Evolutionary conservation across 2,888 invertebrate genomes (phyloP).

Genomic region (Incurvaria masculella): DNA sequence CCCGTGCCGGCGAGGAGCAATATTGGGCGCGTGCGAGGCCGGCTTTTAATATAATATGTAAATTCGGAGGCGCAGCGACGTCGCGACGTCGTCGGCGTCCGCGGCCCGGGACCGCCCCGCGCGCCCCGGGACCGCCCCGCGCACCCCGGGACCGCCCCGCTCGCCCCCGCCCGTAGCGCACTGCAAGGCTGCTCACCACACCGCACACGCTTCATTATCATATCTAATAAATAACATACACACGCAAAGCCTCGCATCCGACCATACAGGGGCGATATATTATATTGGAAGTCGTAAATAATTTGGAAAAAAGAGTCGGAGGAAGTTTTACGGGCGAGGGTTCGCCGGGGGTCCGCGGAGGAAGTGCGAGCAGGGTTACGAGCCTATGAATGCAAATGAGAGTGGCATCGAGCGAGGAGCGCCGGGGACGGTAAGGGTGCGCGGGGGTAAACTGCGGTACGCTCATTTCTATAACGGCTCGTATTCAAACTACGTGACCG

Average conservation of each 20-base stretch:
- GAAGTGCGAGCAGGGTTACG: conserved; percentile 49
- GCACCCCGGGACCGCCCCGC: conserved; percentile 29
- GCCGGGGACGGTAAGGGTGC: conserved; percentile 21
- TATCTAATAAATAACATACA: background rate
- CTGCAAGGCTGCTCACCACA: too few relatives aligned
- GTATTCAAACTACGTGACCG: too few relatives aligned
- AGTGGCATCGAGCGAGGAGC: conserved; percentile 35
- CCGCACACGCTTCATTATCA: background rate
- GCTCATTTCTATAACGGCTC: conserved; percentile 54
- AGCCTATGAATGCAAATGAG: conserved; percentile 58
- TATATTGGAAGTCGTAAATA: conserved; percentile 52
- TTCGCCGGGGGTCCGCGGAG: conserved; percentile 37
- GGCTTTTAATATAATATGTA: conserved; percentile 56
- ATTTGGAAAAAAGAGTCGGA: conserved; percentile 44
- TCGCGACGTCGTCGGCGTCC: conserved; percentile 22
- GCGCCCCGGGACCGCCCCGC: conserved; percentile 20
- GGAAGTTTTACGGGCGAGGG: conserved; percentile 39
- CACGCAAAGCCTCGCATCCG: background rate
- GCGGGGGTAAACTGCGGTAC: conserved; percentile 24
- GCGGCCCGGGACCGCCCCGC: conserved; percentile 14
- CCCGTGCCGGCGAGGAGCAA: conserved; percentile 40
- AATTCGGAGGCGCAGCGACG: conserved; percentile 34
- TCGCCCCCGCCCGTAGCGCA: conserved; percentile 31
- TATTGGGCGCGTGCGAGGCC: conserved; percentile 32
- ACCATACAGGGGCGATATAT: conserved; percentile 35